Conservation (phyloP, 2,113 vertebrate species). For the Lethenteron reissneri region DNA sequence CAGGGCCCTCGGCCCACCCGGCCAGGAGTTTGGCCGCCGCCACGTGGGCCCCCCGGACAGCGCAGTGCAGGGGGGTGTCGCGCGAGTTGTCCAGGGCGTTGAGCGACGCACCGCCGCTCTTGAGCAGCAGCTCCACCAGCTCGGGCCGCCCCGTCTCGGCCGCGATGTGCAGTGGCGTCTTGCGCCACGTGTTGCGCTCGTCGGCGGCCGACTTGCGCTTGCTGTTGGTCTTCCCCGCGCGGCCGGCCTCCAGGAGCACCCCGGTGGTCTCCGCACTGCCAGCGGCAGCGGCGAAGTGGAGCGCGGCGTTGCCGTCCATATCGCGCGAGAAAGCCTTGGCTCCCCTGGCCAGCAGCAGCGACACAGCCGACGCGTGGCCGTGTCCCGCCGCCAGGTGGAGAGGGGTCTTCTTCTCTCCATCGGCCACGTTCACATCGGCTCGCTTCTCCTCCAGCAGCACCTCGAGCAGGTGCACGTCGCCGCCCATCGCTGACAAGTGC, state of each 20-base stretch:
- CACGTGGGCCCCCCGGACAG: constrained; percentile 24
- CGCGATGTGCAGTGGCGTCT: constrained; percentile 26
- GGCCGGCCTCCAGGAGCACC: constrained; percentile 17
- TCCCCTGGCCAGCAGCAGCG: constrained; percentile 20
- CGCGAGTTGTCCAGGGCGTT: constrained; percentile 29
- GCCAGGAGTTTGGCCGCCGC: constrained; percentile 19
- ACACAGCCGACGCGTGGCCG: constrained; percentile 15
- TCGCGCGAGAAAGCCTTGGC: constrained; percentile 27
- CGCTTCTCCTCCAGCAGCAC: constrained; percentile 21
- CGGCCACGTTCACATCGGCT: constrained; percentile 20
- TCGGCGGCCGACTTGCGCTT: constrained; percentile 19
- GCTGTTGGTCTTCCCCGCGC: constrained; percentile 9
- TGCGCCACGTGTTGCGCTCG: constrained; percentile 33
- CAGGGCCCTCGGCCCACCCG: constrained; percentile 16
- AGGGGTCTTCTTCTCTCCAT: constrained; percentile 34
- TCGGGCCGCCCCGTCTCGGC: constrained; percentile 21
- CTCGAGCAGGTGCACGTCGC: constrained; percentile 17
- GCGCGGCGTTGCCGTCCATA: constrained; percentile 31
- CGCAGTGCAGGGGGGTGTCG: constrained; percentile 32
- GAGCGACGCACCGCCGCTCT: constrained; percentile 20
- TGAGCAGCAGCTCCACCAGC: constrained; percentile 20
- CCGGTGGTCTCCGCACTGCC: constrained; percentile 18
- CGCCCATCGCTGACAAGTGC: constrained; percentile 24
- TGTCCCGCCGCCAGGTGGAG: constrained; percentile 27
- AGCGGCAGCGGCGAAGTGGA: constrained; percentile 24